Evolutionary conservation across 2,797 vertebrate species (phyloP), one percentile per base, ranked within the genome.

Genomic region (Epinephelus malabaricus): DNA sequence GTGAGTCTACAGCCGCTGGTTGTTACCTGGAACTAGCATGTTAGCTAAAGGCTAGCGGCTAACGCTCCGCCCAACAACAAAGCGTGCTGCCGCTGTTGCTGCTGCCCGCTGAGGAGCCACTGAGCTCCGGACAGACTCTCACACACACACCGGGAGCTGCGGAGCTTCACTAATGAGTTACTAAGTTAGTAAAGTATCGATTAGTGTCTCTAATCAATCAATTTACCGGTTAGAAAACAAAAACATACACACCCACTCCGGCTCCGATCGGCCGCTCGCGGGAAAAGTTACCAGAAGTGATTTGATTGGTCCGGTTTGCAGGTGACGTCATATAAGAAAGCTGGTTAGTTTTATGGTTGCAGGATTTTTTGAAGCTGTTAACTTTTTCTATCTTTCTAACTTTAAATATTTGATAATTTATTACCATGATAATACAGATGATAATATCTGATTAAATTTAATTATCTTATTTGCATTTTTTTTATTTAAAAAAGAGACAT

Each of bases 251-350:
- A 23, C 46, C 27, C 43, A 9, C 68, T n/a, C 15, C 45, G 0
- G 8, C 15, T 34, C 34, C 11, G 18, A 11, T 47, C 73, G 12
- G 56, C 25, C 50, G 0, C 53, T 86, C 90, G 78, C 92, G 90
- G 89, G 62, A 89, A 92, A 92, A 88, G 27, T 65, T 21, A 1
- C 3, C 1, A 5, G 4, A 18, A 19, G 25, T 6, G 45, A 76
- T 18, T 43, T 43, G 9, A 93, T 92, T 93, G 90, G 91, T 81
- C 76, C 1, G 68, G 4, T n/a, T 8, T 10, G 0, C 12, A 3
- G 9, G 21, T 82, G 86, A 88, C 84, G 85, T 88, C 70, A 81
- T 27, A 1, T 0, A 5, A 8, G 5, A 27, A 2, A 1, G 2
- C 15, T 9, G 25, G 8, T 74, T 68, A 12, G 62, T 76, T 75